phyloP scores from a whole-genome alignment of 1,140 invertebrate genomes.

The Glossosoma conforme region DNA sequence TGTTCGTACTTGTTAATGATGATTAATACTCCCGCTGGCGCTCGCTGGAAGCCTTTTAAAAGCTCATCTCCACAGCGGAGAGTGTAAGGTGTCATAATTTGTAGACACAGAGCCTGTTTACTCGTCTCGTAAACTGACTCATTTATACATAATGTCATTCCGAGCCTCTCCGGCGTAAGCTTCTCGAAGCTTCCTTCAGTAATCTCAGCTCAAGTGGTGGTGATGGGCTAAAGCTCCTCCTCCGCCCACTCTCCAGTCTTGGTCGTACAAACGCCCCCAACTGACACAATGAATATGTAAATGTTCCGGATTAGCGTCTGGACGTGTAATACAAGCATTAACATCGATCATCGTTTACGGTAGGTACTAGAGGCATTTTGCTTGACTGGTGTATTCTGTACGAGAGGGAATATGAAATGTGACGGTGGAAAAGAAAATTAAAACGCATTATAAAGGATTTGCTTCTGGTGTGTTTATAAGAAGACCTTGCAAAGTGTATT shows the following conservation, averaged over 20 bases:
- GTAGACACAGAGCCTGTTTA: too few species aligned
- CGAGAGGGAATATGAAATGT: constrained; percentile 21
- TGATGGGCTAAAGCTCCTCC: constrained; percentile 9
- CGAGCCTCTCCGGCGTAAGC: constrained; percentile 13
- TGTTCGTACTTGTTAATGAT: too few species aligned
- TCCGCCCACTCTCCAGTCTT: neutral
- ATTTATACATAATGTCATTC: constrained; percentile 26
- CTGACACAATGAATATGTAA: constrained; percentile 33
- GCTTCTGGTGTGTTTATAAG: too few species aligned
- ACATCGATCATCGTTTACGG: constrained; percentile 33
- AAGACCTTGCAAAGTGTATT: too few species aligned
- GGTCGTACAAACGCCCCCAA: constrained; percentile 14
- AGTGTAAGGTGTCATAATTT: too few species aligned
- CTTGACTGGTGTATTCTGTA: too few species aligned
- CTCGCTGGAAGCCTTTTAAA: too few species aligned
- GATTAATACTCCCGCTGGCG: too few species aligned
- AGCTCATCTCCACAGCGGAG: too few species aligned
- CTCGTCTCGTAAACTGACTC: constrained; percentile 13
- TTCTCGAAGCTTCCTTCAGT: constrained; percentile 12
- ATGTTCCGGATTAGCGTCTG: constrained; percentile 31
- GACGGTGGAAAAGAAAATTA: too few species aligned
- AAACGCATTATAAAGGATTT: too few species aligned
- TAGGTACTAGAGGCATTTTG: too few species aligned
- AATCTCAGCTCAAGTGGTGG: constrained; percentile 22
- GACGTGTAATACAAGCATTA: constrained; percentile 33